These are phyloP conservation scores for Gymnocheta viridis DNA, from an alignment of 2,888 invertebrate species.

Conservation along the genomic window DNA sequence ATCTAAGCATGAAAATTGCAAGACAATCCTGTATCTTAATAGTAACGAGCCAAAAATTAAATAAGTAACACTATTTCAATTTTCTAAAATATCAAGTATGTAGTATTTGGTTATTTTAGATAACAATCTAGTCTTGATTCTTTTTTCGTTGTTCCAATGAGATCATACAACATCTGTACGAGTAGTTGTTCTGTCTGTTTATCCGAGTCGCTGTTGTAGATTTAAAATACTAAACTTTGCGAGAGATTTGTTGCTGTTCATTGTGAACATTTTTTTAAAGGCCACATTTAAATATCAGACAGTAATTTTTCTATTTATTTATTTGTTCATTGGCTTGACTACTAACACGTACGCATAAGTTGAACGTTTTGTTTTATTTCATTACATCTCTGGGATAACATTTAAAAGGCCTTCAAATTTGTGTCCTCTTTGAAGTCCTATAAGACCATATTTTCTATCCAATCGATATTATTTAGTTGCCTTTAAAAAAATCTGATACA, in stretches of 20 bases:
- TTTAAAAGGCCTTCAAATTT: too few relatives aligned
- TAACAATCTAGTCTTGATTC: slow-evolving; percentile 47
- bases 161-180: slow-evolving; percentile 43
- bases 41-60: slow-evolving; percentile 14
- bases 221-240: slow-evolving; percentile 57
- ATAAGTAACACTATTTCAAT: slow-evolving; percentile 35
- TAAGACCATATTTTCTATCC: too few relatives aligned
- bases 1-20: slow-evolving; percentile 1
- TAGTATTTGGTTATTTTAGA: slow-evolving; percentile 46
- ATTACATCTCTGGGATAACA: not conserved
- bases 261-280: slow-evolving; percentile 56
- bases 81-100: slow-evolving; percentile 11
- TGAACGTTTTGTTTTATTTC: slow-evolving; percentile 40
- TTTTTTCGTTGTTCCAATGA: slow-evolving; percentile 1
- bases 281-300: slow-evolving; percentile 68
- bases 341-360: not conserved
- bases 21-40: slow-evolving; percentile 20
- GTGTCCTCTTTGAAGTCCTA: too few relatives aligned
- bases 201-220: slow-evolving; percentile 41
- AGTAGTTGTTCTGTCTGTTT: not conserved
- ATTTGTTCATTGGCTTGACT: slow-evolving; percentile 52
- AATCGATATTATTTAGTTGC: too few relatives aligned
- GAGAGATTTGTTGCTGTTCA: slow-evolving; percentile 59
- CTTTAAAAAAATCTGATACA: too few relatives aligned
- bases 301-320: slow-evolving; percentile 65